phyloP scores from a whole-genome alignment of 1,140 invertebrate genomes.

The Neomicropteryx cornuta region DNA sequence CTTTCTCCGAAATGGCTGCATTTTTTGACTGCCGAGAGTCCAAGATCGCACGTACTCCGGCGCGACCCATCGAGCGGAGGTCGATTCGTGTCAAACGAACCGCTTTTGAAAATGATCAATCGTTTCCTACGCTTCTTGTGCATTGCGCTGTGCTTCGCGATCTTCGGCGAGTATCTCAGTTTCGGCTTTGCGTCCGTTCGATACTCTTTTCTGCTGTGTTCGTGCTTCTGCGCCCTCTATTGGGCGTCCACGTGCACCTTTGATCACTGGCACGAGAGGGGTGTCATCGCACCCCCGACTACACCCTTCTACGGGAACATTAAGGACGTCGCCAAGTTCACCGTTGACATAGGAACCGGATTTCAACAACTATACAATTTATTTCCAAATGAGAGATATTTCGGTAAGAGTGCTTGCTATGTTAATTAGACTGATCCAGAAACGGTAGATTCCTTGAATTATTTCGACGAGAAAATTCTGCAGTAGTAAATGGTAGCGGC shows the following conservation, averaged over 20 bases:
- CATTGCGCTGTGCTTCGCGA: too few species aligned
- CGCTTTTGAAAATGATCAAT: too few species aligned
- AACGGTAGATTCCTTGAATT: not conserved
- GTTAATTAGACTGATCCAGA: not conserved
- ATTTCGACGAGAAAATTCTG: not conserved
- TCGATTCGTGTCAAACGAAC: too few species aligned
- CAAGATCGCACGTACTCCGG: too few species aligned
- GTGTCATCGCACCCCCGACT: slow-evolving; percentile 27
- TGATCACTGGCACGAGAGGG: slow-evolving; percentile 25
- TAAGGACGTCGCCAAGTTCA: slow-evolving; percentile 22
- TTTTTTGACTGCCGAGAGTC: too few species aligned
- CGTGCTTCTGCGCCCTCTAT: too few species aligned
- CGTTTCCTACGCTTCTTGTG: too few species aligned
- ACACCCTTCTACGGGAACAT: slow-evolving; percentile 30
- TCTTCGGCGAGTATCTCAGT: too few species aligned
- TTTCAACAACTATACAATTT: slow-evolving; percentile 30
- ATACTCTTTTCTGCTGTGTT: too few species aligned
- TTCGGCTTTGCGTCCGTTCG: too few species aligned
- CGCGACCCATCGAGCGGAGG: too few species aligned
- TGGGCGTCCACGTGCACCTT: slow-evolving; percentile 28
- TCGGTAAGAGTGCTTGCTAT: slow-evolving; percentile 22
- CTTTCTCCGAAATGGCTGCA: too few species aligned
- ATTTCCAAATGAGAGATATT: slow-evolving; percentile 23
- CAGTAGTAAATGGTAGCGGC: not conserved
- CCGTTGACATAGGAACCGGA: slow-evolving; percentile 29